Evolutionary conservation across 2,113 vertebrate genomes (phyloP), one percentile per base, ranked within the genome.

Genomic region (Ceratotherium simum): DNA sequence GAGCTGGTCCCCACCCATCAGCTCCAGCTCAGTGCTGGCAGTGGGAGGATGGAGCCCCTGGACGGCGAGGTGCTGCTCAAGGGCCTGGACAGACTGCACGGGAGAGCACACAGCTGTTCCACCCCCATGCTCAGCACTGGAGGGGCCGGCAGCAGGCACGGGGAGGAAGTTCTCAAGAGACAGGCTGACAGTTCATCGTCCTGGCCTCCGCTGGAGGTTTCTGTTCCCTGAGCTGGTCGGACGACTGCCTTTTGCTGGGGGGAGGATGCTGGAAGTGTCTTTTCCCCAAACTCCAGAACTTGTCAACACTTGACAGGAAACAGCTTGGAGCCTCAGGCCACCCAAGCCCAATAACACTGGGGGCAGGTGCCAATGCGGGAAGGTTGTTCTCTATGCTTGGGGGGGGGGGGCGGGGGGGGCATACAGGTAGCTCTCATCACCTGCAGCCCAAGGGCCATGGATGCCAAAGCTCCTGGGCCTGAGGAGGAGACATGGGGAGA

Each of bases 351-450:
- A 29, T 5, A 21, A 56, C 27, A 14, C 18, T n/a, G 7, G 8
- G 13, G 64, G 46, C 73, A 42, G 21, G 42, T 10, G 48, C n/a
- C 5, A 10, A 29, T 21, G 21, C 20, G 10, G 31, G 51, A 20
- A 1, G 0, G 80, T 54, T 20, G 25, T n/a, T 46, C 39, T 67
- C 17, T 21, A 16, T 8, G 25, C 25, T 21, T 14, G 65, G 21
- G 39, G 23, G 21, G 39, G 23, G 39, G 39, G 3, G 39, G 39
- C 4, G 39, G 39, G 39, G 39, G 39, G 36, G 33, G 10, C 10
- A 20, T 33, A 17, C 10, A 6, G 0, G 0, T 0, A 39, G 14
- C 36, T 70, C 70, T 90, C 81, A 36, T 16, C 5, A 11, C 36
- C 69, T 75, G 75, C 0, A 4, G 29, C 65, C 42, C 70, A 29